These are phyloP conservation scores for Ochropacha duplaris DNA, from an alignment of 2,888 invertebrate species.

Conservation along the genomic window DNA sequence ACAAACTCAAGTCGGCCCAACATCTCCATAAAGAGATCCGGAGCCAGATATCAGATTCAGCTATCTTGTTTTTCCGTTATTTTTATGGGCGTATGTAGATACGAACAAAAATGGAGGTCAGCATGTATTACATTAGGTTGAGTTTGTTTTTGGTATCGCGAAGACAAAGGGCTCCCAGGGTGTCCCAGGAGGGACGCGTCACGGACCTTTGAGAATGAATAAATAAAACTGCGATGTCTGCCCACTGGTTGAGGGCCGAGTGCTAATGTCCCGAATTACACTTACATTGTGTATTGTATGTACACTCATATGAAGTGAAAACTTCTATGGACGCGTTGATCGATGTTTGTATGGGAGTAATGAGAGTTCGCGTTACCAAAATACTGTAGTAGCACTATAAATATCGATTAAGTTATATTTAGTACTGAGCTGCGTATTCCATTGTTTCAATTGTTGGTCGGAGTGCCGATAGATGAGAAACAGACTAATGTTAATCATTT, in stretches of 20 bases:
- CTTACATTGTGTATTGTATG: too few relatives aligned
- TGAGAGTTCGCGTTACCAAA: too few relatives aligned
- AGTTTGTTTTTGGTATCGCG: not conserved
- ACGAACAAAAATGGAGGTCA: not conserved
- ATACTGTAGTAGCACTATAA: too few relatives aligned
- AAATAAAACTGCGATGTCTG: not conserved
- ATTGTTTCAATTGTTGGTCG: too few relatives aligned
- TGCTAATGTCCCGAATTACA: not conserved
- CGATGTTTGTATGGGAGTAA: too few relatives aligned
- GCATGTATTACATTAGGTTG: constrained; percentile 1
- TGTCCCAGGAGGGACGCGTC: not conserved
- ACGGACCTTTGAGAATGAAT: not conserved
- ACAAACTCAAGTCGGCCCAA: not conserved
- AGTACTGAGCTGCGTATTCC: too few relatives aligned
- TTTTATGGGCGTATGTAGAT: not conserved
- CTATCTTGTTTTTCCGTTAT: not conserved
- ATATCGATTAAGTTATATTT: too few relatives aligned
- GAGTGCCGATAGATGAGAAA: too few relatives aligned
- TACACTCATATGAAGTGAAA: too few relatives aligned
- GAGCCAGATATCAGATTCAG: not conserved
- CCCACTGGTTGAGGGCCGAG: too few relatives aligned
- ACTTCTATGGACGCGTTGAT: too few relatives aligned
- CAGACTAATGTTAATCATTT: too few relatives aligned
- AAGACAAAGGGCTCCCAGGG: not conserved
- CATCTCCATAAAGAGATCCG: not conserved